Percentiles rank a stretch among this genome's conserved stretches.
Evolutionary conservation across 2,797 vertebrate species (phyloP).

Genomic region (Geotria australis): DNA sequence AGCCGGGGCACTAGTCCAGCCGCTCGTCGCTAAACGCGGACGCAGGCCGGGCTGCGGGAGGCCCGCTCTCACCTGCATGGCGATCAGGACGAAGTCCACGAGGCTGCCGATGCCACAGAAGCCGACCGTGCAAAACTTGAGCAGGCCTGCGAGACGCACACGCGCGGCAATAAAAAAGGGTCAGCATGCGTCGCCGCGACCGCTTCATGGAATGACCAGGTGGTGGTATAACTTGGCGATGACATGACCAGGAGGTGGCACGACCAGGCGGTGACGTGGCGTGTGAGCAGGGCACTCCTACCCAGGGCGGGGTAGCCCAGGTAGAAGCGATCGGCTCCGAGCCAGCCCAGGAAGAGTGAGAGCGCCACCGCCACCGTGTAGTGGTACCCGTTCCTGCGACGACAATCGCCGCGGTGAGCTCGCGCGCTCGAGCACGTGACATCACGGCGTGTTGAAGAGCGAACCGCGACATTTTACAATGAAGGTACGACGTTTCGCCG

Average conservation of each 20-base stretch:
- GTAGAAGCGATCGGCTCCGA: conserved; percentile 90
- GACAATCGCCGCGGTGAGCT: too few relatives aligned
- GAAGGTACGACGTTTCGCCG: too few relatives aligned
- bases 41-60: too few relatives aligned
- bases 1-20: too few relatives aligned
- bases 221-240: background rate
- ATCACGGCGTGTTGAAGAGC: too few relatives aligned
- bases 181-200: background rate
- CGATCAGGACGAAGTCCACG: conserved; percentile 81
- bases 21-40: too few relatives aligned
- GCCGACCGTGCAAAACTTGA: conserved; percentile 92
- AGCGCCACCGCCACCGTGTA: conserved; percentile 83
- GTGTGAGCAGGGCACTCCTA: conserved; percentile 10
- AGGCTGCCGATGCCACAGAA: conserved; percentile 93
- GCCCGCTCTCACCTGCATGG: conserved; percentile 58
- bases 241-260: background rate
- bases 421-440: too few relatives aligned
- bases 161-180: background rate
- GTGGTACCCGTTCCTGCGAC: conserved; percentile 50
- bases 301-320: conserved; percentile 78
- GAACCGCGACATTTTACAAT: too few relatives aligned
- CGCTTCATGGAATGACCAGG: background rate
- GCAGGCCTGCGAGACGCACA: conserved; percentile 24
- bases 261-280: background rate
- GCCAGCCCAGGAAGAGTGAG: conserved; percentile 80